Evolutionary conservation across 1,140 invertebrate species (phyloP).

Genomic region (Cephus cinctus): DNA sequence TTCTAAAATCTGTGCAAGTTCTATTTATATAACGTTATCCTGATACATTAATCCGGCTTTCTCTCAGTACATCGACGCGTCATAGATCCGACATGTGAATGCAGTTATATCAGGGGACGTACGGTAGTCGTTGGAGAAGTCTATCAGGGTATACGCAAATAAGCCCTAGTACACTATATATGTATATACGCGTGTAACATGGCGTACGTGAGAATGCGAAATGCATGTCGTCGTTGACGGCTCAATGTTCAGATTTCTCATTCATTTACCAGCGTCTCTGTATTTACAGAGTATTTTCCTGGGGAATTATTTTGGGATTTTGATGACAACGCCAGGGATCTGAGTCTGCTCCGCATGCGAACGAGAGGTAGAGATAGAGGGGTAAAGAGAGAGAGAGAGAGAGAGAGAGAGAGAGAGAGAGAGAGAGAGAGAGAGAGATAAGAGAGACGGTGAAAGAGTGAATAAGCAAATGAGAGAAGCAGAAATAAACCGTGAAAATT

Average conservation of each 20-base stretch:
- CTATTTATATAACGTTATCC: too few relatives aligned
- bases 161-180: neutral
- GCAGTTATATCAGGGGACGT: too few relatives aligned
- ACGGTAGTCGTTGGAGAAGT: too few relatives aligned
- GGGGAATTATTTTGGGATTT: slow-evolving; percentile 6
- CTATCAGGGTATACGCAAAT: neutral
- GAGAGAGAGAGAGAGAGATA: slow-evolving; percentile 20
- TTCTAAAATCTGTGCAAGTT: too few relatives aligned
- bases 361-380: slow-evolving; percentile 24
- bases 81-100: too few relatives aligned
- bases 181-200: neutral
- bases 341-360: too few relatives aligned
- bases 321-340: too few relatives aligned
- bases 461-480: too few relatives aligned
- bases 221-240: slow-evolving; percentile 10
- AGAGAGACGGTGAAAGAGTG: too few relatives aligned
- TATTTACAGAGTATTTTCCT: slow-evolving; percentile 5
- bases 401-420: slow-evolving; percentile 14
- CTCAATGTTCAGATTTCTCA: slow-evolving; percentile 4
- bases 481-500: too few relatives aligned
- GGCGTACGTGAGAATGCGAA: slow-evolving; percentile 7
- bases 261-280: slow-evolving; percentile 9
- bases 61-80: neutral
- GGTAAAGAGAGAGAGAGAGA: slow-evolving; percentile 22
- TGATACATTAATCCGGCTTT: neutral